Evolutionary conservation across 1,140 invertebrate genomes (phyloP), one percentile per base, ranked within the genome.

Genomic region (Plectrocnemia conspersa): DNA sequence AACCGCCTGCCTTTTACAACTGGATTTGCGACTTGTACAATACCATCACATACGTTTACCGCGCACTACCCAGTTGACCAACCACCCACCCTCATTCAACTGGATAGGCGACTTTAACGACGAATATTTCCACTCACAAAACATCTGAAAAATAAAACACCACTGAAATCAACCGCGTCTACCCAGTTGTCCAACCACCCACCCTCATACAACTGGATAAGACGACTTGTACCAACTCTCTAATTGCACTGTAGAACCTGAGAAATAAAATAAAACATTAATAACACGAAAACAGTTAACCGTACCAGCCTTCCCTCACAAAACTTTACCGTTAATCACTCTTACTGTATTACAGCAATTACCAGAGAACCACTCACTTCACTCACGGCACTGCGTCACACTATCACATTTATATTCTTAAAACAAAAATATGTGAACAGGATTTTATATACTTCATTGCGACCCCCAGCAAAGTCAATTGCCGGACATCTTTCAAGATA

Each of bases 361-460:
- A 9, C 11, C 3, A 18, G 10, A 47, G 16, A 5, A 18, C 10
- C 9, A 33, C 29, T 10, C 19, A 10, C 16, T 38, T 7, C 27
- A n/a, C 25, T 15, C 45, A 33, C 6, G 23, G 4, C 24, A 47
- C 24, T 3, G 2, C 11, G 4, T 11, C 22, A 47, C 16, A 33
- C 15, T 33, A 13, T 47, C 22, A 25, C 44, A 21, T 9, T 10
- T 11, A 15, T 18, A 15, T 24, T 46, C 22, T n/a, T n/a, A n/a
- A n/a, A n/a, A n/a, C n/a, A n/a, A 27, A 13, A 27, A 33, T 29
- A 46, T 16, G 16, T 41, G 2, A 41, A 33, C 32, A 15, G 32
- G 32, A 46, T 19, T 32, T 47, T 47, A 47, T 33, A 22, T 47
- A 47, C 13, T 47, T 47, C 45, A 47, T 47, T 47, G 32, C 19